Evolutionary conservation across 1,140 invertebrate genomes (phyloP), one percentile per base, ranked within the genome.

Genomic region (Philotrypesis tridentata): DNA sequence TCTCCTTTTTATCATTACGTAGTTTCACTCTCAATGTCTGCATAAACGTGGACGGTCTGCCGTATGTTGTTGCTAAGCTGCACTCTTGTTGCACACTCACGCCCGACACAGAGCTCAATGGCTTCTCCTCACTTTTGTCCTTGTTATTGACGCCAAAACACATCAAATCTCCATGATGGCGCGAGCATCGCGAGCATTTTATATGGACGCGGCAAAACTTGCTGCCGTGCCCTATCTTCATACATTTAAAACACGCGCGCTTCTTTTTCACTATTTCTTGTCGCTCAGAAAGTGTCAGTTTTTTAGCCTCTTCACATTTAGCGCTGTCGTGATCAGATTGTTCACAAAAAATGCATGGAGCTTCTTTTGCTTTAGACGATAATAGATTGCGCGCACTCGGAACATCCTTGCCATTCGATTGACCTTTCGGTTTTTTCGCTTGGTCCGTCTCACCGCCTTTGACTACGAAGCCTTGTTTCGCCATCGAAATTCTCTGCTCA

Each of bases 21-120:
- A 60, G 3, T 60, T 17, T 60, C n/a, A 85, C 79, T 2, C 77
- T 37, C 14, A 85, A 55, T 0, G 84, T 86, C 74, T 86, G 83
- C 31, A 85, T 82, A 82, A 23, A 83, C 21, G 85, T 81, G 0
- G 84, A 76, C 0, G 68, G 83, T 23, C 27, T 71, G 65, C 61
- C 23, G 72, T 40, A 79, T 61, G 84, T 72, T 65, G 14, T 78
- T 7, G 71, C 55, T 29, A 82, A 40, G 68, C 78, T 83, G 1
- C 74, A 27, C 40, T 84, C 82, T 25, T 29, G 43, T 23, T n/a
- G n/a, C n/a, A 31, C 79, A 80, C 72, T 76, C 23, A 0, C 72
- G 63, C 23, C 68, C 2, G 29, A 29, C 11, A 31, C 61, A 8
- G 37, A n/a, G 17, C 23, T 67, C 43, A 23, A 40, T 1, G 77